These are phyloP conservation scores for Xiphias gladius DNA, from an alignment of 2,113 vertebrate species.

Conservation along the genomic window DNA sequence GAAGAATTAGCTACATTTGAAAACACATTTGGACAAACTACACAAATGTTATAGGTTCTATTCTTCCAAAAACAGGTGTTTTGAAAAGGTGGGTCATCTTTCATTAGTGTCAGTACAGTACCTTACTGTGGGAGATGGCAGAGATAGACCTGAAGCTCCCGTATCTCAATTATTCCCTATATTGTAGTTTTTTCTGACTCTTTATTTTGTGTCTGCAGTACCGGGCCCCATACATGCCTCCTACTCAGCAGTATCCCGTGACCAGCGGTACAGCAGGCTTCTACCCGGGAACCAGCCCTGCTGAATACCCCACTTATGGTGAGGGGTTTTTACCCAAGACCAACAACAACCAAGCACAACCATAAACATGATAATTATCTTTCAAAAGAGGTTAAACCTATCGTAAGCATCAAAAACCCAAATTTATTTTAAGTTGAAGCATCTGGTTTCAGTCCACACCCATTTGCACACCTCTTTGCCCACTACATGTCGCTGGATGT, in stretches of 20 bases:
- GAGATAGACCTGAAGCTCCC: background rate
- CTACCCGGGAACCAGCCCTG: conserved; percentile 93
- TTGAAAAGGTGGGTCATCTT: too few relatives aligned
- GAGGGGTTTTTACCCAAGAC: conserved; percentile 72
- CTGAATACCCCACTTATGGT: conserved; percentile 94
- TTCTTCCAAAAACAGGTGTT: background rate
- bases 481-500: background rate
- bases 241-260: conserved; percentile 95
- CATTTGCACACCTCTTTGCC: conserved; percentile 1
- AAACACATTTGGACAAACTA: background rate
- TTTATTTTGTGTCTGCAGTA: conserved; percentile 83
- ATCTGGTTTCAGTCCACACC: background rate
- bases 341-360: conserved; percentile 57
- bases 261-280: conserved; percentile 90
- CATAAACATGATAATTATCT: conserved; percentile 1
- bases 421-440: background rate
- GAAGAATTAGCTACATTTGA: background rate
- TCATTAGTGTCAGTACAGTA: too few relatives aligned
- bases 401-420: background rate
- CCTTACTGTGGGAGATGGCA: too few relatives aligned
- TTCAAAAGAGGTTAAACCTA: background rate
- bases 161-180: background rate
- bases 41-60: conserved; percentile 3
- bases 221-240: conserved; percentile 91
- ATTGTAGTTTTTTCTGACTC: background rate